Conservation (phyloP, 2,888 invertebrate genomes). For the Carcina quercana region DNA sequence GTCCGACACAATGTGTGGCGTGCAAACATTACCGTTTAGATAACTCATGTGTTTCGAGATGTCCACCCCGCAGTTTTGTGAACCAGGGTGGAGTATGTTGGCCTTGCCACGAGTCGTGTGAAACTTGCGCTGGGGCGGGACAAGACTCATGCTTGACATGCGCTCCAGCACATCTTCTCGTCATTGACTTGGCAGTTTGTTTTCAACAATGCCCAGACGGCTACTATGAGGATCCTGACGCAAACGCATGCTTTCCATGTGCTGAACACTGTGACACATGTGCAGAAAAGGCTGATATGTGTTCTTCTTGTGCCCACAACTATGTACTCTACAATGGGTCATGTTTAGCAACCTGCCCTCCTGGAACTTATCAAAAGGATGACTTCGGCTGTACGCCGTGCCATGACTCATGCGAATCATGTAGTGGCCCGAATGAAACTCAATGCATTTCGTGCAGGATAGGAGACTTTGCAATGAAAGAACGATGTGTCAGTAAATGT, state of each 20-base stretch:
- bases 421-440: slow-evolving; percentile 83
- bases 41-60: slow-evolving; percentile 88
- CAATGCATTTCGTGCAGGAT: slow-evolving; percentile 87
- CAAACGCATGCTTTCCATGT: slow-evolving; percentile 89
- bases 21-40: slow-evolving; percentile 88
- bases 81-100: slow-evolving; percentile 88
- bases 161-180: slow-evolving; percentile 87
- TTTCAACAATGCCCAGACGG: slow-evolving; percentile 91
- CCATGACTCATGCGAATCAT: slow-evolving; percentile 86
- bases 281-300: slow-evolving; percentile 87
- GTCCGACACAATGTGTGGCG: slow-evolving; percentile 87
- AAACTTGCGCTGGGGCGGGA: slow-evolving; percentile 90
- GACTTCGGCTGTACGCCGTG: slow-evolving; percentile 88
- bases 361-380: slow-evolving; percentile 88
- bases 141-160: slow-evolving; percentile 91
- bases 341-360: slow-evolving; percentile 89
- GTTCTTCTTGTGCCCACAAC: slow-evolving; percentile 91
- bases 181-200: slow-evolving; percentile 89
- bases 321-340: slow-evolving; percentile 88
- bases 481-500: slow-evolving; percentile 82
- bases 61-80: slow-evolving; percentile 88
- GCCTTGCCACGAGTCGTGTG: slow-evolving; percentile 92
- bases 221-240: slow-evolving; percentile 86
- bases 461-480: slow-evolving; percentile 81
- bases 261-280: slow-evolving; percentile 91